Evolutionary conservation across 2,113 vertebrate genomes (phyloP).

Genomic region (Cyprinodon variegatus): DNA sequence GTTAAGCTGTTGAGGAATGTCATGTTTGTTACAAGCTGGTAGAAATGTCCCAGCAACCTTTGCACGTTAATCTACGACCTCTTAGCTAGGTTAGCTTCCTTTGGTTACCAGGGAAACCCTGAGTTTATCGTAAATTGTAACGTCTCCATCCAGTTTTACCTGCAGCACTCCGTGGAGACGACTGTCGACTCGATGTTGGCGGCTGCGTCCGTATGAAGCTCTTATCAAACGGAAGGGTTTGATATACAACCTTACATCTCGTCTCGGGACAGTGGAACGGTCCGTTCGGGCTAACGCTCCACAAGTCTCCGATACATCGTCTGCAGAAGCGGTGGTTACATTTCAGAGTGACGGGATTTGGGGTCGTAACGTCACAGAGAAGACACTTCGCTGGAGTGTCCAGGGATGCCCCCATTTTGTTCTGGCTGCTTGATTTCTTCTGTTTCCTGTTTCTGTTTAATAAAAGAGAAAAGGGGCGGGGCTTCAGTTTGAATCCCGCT

Average conservation of each 20-base stretch:
- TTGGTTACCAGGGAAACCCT: neutral
- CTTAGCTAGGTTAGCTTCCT: constrained; percentile 12
- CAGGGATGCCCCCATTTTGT: constrained; percentile 69
- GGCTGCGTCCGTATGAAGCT: neutral
- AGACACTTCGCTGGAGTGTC: constrained; percentile 55
- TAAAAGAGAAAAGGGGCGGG: constrained; percentile 51
- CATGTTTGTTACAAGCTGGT: neutral
- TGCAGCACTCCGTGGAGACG: constrained; percentile 2
- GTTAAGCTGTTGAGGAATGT: neutral
- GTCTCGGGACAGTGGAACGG: constrained; percentile 78
- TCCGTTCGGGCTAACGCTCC: constrained; percentile 64
- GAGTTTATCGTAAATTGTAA: neutral
- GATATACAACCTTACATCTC: constrained; percentile 68
- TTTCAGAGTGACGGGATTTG: constrained; percentile 56
- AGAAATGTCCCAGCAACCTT: neutral
- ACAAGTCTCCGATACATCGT: constrained; percentile 75
- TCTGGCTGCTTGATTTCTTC: neutral
- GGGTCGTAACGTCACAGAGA: constrained; percentile 59
- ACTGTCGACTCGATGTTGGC: neutral
- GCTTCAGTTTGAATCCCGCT: constrained; percentile 60
- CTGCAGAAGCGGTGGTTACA: constrained; percentile 78
- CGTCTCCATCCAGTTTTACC: constrained; percentile 21
- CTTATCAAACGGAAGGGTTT: constrained; percentile 62
- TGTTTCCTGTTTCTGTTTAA: constrained; percentile 12
- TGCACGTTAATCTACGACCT: neutral